Conservation (phyloP, 2,888 invertebrate genomes). For the Arctia plantaginis region DNA sequence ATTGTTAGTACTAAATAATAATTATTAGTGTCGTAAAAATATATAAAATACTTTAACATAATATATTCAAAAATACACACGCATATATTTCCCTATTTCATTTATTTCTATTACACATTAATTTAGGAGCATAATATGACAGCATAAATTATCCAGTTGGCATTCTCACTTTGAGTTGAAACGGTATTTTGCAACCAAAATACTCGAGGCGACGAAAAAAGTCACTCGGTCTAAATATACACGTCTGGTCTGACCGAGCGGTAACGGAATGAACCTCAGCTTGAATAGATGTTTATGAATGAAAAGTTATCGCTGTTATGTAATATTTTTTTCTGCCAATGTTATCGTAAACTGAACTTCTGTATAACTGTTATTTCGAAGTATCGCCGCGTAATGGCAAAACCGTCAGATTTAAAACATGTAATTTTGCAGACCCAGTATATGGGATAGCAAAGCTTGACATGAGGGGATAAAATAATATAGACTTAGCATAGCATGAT, state of each 20-base stretch:
- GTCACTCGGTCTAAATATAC: conserved; percentile 69
- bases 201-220: conserved; percentile 72
- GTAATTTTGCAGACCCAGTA: background rate
- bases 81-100: conserved; percentile 27
- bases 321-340: conserved; percentile 48
- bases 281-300: conserved; percentile 66
- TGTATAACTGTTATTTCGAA: conserved; percentile 3
- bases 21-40: conserved; percentile 26
- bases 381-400: background rate
- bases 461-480: background rate
- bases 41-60: conserved; percentile 27
- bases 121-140: conserved; percentile 39
- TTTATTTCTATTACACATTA: conserved; percentile 41
- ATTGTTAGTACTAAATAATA: conserved; percentile 20
- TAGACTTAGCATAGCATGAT: background rate
- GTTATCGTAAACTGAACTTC: conserved; percentile 1
- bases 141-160: conserved; percentile 46
- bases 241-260: conserved; percentile 65
- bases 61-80: conserved; percentile 33
- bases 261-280: conserved; percentile 59
- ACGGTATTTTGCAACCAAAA: conserved; percentile 75
- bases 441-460: background rate
- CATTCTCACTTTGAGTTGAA: conserved; percentile 58
- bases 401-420: background rate
- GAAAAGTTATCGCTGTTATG: conserved; percentile 61